These are phyloP conservation scores for Hirundichthys speculiger DNA, from an alignment of 2,113 vertebrate species.

Conservation along the genomic window DNA sequence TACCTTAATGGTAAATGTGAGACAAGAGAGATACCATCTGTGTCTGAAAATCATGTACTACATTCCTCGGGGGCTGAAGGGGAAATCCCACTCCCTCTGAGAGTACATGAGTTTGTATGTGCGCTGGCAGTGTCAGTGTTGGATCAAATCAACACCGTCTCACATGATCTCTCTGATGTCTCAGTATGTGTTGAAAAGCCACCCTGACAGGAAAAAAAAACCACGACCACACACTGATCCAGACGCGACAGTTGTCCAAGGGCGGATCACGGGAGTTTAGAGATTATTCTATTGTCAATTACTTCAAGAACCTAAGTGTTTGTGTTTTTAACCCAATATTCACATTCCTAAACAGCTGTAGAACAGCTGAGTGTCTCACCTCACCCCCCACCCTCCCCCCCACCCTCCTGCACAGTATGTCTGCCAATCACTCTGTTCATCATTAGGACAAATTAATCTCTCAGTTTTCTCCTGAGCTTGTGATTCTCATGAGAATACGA, in stretches of 20 bases:
- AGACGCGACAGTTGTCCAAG: slow-evolving; percentile 31
- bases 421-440: slow-evolving; percentile 3
- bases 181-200: slow-evolving; percentile 57
- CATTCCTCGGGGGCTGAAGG: slow-evolving; percentile 44
- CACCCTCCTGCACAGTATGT: background rate
- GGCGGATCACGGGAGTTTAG: background rate
- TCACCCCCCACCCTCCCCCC: background rate
- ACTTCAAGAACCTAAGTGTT: slow-evolving; percentile 3
- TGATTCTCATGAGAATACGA: slow-evolving; percentile 47
- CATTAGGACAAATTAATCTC: slow-evolving; percentile 29
- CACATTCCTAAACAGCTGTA: background rate
- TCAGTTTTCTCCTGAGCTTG: slow-evolving; percentile 33
- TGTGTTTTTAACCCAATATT: slow-evolving; percentile 2
- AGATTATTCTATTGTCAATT: slow-evolving; percentile 22
- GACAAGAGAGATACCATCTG: slow-evolving; percentile 43
- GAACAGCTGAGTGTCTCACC: slow-evolving; percentile 11
- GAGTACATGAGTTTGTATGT: slow-evolving; percentile 26
- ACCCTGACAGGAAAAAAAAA: slow-evolving; percentile 27
- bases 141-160: slow-evolving; percentile 66
- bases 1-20: slow-evolving; percentile 15
- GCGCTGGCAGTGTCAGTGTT: slow-evolving; percentile 31
- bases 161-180: slow-evolving; percentile 51
- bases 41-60: slow-evolving; percentile 57
- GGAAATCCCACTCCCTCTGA: slow-evolving; percentile 54
- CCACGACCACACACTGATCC: slow-evolving; percentile 46